These are phyloP conservation scores for Periphyllus acericola DNA, from an alignment of 2,888 invertebrate genomes.

Conservation along the genomic window DNA sequence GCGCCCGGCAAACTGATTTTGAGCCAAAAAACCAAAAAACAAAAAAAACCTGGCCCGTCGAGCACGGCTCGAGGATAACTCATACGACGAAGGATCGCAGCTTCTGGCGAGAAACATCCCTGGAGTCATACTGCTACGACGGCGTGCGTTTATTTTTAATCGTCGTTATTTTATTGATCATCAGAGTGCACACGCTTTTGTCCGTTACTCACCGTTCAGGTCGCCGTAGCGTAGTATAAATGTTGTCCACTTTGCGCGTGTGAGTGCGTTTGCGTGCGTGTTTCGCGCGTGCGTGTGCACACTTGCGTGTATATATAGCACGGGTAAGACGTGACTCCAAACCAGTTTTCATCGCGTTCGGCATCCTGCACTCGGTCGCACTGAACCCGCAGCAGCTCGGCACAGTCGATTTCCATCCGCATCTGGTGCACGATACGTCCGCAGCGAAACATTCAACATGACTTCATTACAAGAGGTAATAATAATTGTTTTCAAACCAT, in stretches of 20 bases:
- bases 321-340: neutral
- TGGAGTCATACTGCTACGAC: too few relatives aligned
- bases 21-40: too few relatives aligned
- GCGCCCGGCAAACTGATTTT: too few relatives aligned
- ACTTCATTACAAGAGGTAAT: slow-evolving; percentile 47
- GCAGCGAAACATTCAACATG: neutral
- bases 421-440: neutral
- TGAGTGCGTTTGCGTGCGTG: neutral
- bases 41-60: too few relatives aligned
- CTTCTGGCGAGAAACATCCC: too few relatives aligned
- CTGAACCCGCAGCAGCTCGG: neutral
- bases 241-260: neutral
- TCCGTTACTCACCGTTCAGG: neutral
- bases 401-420: slow-evolving; percentile 9
- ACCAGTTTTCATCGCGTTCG: slow-evolving; percentile 38
- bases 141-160: too few relatives aligned
- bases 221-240: neutral
- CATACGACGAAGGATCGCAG: too few relatives aligned
- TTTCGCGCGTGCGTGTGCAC: neutral
- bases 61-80: too few relatives aligned
- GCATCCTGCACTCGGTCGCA: neutral
- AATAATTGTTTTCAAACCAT: neutral
- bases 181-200: neutral
- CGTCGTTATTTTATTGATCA: too few relatives aligned
- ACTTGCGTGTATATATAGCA: neutral